These are phyloP conservation scores for Rhamnusium bicolor DNA, from an alignment of 2,888 invertebrate species.

Conservation along the genomic window DNA sequence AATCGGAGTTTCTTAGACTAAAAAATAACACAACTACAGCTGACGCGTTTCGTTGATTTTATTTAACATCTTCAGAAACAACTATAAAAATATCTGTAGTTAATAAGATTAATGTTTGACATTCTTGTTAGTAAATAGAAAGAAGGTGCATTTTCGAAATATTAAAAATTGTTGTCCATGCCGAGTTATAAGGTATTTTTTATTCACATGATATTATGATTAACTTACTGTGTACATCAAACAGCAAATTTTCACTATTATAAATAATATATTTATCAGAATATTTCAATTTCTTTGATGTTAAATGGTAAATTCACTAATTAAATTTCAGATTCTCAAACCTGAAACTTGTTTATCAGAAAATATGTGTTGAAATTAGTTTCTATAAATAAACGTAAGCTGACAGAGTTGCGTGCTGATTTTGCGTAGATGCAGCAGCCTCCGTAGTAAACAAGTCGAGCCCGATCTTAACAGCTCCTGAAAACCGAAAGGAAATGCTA, in stretches of 20 bases:
- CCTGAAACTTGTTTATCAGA: slow-evolving; percentile 32
- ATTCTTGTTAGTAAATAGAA: background rate
- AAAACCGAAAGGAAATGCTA: slow-evolving; percentile 5
- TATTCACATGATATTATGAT: background rate
- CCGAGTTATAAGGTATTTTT: background rate
- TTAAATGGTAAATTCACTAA: background rate
- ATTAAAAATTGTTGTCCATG: background rate
- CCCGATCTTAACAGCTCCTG: background rate
- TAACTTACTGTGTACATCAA: background rate
- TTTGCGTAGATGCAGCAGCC: slow-evolving; percentile 39
- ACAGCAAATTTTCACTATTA: background rate
- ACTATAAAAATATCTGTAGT: too few species aligned
- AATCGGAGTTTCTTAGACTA: too few species aligned
- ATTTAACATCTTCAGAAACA: too few species aligned
- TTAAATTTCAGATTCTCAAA: slow-evolving; percentile 16
- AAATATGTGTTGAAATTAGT: slow-evolving; percentile 44
- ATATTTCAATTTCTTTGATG: slow-evolving; percentile 1
- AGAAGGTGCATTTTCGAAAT: background rate
- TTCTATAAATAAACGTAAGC: slow-evolving; percentile 45
- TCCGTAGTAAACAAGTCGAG: slow-evolving; percentile 11
- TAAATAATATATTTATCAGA: background rate
- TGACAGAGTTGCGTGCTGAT: slow-evolving; percentile 44
- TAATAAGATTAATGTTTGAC: background rate
- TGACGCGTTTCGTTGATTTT: too few species aligned
- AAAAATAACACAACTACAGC: too few species aligned